phyloP scores from a whole-genome alignment of 1,140 invertebrate genomes.

The Pseudomyrmex gracilis region DNA sequence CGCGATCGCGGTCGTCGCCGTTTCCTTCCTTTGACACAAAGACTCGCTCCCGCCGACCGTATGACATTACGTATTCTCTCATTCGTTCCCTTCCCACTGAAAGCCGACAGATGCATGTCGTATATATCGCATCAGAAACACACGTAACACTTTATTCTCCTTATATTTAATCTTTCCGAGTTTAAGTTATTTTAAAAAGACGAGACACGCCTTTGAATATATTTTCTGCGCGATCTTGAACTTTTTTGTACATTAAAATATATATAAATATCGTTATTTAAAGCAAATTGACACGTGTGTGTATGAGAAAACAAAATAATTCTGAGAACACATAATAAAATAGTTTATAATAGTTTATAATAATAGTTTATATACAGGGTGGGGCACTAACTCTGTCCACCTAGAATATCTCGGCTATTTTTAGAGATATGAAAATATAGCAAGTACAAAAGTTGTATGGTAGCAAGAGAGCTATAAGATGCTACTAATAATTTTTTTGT shows the following conservation, averaged over 20 bases:
- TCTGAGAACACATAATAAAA: neutral
- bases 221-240: neutral
- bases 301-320: too few species aligned
- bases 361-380: too few species aligned
- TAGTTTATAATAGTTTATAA: too few species aligned
- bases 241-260: neutral
- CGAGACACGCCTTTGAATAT: neutral
- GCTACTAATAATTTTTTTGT: too few species aligned
- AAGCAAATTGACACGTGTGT: neutral
- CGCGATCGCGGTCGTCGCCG: neutral
- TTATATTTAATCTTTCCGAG: neutral
- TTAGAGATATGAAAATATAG: too few species aligned
- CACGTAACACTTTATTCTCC: neutral
- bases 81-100: conserved; percentile 2
- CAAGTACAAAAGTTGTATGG: too few species aligned
- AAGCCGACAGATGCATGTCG: conserved; percentile 2
- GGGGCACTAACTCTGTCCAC: too few species aligned
- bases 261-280: neutral
- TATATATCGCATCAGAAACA: too few species aligned
- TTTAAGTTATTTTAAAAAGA: conserved; percentile 2
- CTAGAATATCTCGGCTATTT: too few species aligned
- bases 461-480: too few species aligned
- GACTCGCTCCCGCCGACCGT: conserved; percentile 44
- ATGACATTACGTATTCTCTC: conserved; percentile 55
- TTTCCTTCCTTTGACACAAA: conserved; percentile 41